A percentile compares a stretch with the other conserved stretches of the same genome.
These are phyloP conservation scores for Ophonus ardosiacus DNA, from an alignment of 2,888 invertebrate genomes.

Conservation along the genomic window DNA sequence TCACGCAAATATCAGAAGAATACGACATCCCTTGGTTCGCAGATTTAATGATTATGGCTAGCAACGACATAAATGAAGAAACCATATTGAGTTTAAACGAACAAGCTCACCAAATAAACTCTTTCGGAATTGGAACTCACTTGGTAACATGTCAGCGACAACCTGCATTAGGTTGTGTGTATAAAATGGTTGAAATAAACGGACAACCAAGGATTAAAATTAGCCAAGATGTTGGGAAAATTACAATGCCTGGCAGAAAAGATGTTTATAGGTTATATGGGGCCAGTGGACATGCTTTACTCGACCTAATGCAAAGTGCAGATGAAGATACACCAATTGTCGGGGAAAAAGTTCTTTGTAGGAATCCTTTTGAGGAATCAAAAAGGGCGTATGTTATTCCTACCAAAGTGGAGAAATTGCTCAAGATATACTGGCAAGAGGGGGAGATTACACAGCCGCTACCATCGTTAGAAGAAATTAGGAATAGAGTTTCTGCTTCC, in stretches of 20 bases:
- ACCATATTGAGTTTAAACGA: conserved; percentile 98
- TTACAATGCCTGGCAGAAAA: conserved; percentile 98
- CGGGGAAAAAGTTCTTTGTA: conserved; percentile 91
- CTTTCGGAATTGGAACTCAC: conserved; percentile 99
- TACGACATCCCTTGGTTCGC: conserved; percentile 92
- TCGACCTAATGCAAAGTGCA: conserved; percentile 92
- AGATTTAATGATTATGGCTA: conserved; percentile 93
- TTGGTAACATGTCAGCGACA: conserved; percentile 98
- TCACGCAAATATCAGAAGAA: conserved; percentile 85
- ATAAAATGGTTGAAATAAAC: conserved; percentile 97
- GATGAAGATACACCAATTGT: conserved; percentile 87
- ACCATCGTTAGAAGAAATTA: conserved; percentile 86
- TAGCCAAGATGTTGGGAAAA: conserved; percentile 97
- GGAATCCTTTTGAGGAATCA: conserved; percentile 98
- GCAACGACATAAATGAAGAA: conserved; percentile 99
- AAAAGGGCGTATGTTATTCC: conserved; percentile 97
- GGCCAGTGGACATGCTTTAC: conserved; percentile 91
- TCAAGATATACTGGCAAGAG: conserved; percentile 91
- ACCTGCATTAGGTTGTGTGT: conserved; percentile 98
- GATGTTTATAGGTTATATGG: conserved; percentile 87
- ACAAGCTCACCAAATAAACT: conserved; percentile 97
- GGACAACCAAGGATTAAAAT: conserved; percentile 94
- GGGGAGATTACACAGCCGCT: conserved; percentile 84
- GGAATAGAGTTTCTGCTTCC: conserved; percentile 88
- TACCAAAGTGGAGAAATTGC: conserved; percentile 89